Evolutionary conservation across 2,797 vertebrate genomes (phyloP), one percentile per base, ranked within the genome.

Genomic region (Fundulus diaphanus): DNA sequence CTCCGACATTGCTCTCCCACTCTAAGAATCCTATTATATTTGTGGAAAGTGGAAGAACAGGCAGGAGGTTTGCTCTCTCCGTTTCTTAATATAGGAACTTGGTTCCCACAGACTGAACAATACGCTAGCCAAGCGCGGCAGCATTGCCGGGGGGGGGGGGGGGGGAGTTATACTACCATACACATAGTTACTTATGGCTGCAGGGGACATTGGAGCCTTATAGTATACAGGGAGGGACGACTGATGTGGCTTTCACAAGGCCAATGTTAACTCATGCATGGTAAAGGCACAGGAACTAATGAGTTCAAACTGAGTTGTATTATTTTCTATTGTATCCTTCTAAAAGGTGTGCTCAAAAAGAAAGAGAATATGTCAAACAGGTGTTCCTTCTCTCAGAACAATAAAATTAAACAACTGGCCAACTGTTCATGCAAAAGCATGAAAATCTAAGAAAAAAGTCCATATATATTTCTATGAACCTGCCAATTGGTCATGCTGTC

Each of bases 81-180:
- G 91, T 93, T 96, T 96, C 95, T 96, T 96, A 91, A 94, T 95
- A 96, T 95, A 97, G 96, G 95, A 96, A 96, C 91, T 95, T 82
- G 90, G 94, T 97, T 97, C 96, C 95, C 96, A 97, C 96, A 97
- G 95, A 94, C 94, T 75, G 95, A 97, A 96, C 96, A 96, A 96
- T 95, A 86, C 77, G 88, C 90, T 88, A 93, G 20, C 89, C 85
- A 92, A 94, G 91, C 77, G 83, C 83, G 87, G 90, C 92, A 90
- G 94, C 92, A 92, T 95, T 90, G 92, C 90, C 79, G 77, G 51
- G 78, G 69, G 18, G 18, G 4, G 78, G 79, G 72, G 81, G 86
- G 82, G 80, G 85, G 83, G 84, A 85, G 76, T 93, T 95, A 94
- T 95, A 84, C 72, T 93, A 63, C 73, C 82, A 76, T 86, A 87